A percentile compares a stretch with the other conserved stretches of the same genome.
Evolutionary conservation across 2,888 invertebrate genomes (phyloP).

Genomic region (Nemotelus nigrinus): DNA sequence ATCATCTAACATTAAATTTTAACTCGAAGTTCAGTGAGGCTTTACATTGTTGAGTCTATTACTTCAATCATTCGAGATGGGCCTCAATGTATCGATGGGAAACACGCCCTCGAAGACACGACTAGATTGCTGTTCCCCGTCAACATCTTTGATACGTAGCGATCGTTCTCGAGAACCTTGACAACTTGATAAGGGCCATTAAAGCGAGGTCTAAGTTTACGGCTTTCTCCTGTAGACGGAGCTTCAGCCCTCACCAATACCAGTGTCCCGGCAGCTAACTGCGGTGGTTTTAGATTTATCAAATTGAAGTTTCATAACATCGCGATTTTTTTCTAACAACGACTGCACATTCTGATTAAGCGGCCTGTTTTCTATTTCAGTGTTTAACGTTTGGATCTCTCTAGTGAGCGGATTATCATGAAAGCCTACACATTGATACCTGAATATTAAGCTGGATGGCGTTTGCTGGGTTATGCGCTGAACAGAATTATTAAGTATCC

Average conservation of each 20-base stretch:
- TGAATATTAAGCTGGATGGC: neutral
- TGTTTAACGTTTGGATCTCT: neutral
- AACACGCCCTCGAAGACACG: neutral
- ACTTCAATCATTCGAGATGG: neutral
- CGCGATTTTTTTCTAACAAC: slow-evolving; percentile 5
- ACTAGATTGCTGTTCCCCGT: neutral
- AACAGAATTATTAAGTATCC: slow-evolving; percentile 49
- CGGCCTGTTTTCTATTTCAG: neutral
- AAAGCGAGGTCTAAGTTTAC: neutral
- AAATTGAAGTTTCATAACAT: slow-evolving; percentile 5
- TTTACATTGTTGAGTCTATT: too few species aligned
- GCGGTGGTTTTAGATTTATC: neutral
- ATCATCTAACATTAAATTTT: too few species aligned
- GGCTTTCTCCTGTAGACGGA: neutral
- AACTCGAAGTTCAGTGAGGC: too few species aligned
- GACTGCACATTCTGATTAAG: neutral
- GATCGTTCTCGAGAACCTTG: neutral
- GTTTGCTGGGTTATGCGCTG: slow-evolving; percentile 50
- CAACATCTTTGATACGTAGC: neutral
- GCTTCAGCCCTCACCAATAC: neutral
- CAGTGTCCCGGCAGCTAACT: neutral
- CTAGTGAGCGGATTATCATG: slow-evolving; percentile 2
- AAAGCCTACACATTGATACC: neutral
- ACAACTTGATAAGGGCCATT: neutral
- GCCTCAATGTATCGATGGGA: neutral